phyloP scores from a whole-genome alignment of 23 tunicate genomes.

The Ciona savignyi region DNA sequence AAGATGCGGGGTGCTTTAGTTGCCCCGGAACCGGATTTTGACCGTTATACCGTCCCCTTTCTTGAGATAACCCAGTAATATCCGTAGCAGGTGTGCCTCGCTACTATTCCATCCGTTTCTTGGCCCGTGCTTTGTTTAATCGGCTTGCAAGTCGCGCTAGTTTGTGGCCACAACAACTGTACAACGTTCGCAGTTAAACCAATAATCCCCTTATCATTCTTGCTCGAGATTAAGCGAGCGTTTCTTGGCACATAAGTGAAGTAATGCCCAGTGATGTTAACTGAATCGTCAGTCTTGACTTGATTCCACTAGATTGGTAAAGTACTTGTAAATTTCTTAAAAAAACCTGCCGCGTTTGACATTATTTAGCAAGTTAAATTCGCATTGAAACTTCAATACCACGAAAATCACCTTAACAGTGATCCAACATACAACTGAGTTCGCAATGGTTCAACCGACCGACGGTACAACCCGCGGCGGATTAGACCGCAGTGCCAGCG shows the following conservation, averaged over 20 bases:
- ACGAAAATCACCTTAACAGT: not conserved
- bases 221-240: not conserved
- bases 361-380: too few relatives aligned
- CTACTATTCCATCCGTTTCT: not conserved
- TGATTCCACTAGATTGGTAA: too few relatives aligned
- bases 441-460: not conserved
- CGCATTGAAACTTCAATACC: too few relatives aligned
- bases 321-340: too few relatives aligned
- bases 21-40: too few relatives aligned
- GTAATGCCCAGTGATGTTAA: too few relatives aligned
- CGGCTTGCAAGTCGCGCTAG: not conserved
- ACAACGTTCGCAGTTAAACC: conserved; percentile 1
- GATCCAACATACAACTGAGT: not conserved
- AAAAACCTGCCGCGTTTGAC: too few relatives aligned
- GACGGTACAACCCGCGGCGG: not conserved
- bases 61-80: too few relatives aligned
- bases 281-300: too few relatives aligned
- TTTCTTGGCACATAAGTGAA: not conserved
- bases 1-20: too few relatives aligned
- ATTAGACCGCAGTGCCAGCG: too few relatives aligned
- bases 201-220: conserved; percentile 26
- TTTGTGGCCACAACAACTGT: not conserved
- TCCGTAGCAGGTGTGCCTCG: not conserved
- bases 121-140: not conserved
- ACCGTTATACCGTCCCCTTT: too few relatives aligned